Evolutionary conservation across 2,888 invertebrate species (phyloP).

Genomic region (Euplagia quadripunctaria): DNA sequence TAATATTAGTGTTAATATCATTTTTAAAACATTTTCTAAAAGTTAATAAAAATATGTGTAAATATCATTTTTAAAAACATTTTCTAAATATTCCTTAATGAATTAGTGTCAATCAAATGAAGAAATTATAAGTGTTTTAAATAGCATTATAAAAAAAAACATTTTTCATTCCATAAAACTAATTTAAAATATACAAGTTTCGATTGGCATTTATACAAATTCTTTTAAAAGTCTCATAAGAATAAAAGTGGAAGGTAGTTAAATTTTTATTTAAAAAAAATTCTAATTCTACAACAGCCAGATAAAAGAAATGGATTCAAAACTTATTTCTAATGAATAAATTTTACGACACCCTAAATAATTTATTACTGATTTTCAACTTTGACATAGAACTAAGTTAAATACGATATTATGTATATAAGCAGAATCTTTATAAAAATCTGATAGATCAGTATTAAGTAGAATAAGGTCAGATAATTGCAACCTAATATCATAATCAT

Average conservation of each 20-base stretch:
- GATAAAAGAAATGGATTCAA: neutral
- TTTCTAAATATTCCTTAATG: conserved; percentile 9
- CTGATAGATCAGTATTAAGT: conserved; percentile 25
- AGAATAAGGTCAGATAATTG: conserved; percentile 51
- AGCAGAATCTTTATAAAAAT: neutral
- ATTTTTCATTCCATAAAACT: neutral
- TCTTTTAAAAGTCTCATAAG: neutral
- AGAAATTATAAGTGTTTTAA: neutral
- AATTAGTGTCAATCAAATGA: neutral
- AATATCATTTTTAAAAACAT: conserved; percentile 15
- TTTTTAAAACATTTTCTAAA: conserved; percentile 19
- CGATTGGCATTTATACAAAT: too few species aligned
- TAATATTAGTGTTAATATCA: conserved; percentile 10
- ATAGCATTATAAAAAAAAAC: neutral
- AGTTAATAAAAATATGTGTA: conserved; percentile 54
- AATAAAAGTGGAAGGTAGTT: neutral
- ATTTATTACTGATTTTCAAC: neutral
- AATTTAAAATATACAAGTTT: neutral
- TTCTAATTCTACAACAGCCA: neutral
- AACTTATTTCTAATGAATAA: neutral
- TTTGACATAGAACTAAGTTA: neutral
- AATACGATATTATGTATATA: neutral
- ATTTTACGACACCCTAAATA: neutral
- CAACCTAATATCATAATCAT: conserved; percentile 37
- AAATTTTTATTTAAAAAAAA: neutral